These are phyloP conservation scores for Eufriesea mexicana DNA, from an alignment of 1,140 invertebrate genomes.

Conservation along the genomic window DNA sequence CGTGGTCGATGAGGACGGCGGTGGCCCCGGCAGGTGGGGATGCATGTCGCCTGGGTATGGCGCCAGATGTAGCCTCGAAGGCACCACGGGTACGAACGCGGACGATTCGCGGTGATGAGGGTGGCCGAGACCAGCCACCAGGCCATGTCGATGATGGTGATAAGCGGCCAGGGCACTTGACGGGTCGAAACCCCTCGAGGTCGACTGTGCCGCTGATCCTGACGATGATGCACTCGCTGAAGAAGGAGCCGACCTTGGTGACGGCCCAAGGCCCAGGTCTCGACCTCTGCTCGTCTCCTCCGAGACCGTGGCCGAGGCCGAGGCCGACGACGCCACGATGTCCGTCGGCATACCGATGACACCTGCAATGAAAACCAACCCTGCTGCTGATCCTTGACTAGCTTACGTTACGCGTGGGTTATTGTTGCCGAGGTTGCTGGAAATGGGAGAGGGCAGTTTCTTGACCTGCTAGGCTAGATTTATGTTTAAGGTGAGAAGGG, in stretches of 20 bases:
- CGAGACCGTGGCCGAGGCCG: slow-evolving; percentile 68
- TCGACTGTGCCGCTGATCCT: slow-evolving; percentile 81
- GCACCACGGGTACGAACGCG: slow-evolving; percentile 92
- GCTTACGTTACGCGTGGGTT: neutral
- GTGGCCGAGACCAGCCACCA: slow-evolving; percentile 80
- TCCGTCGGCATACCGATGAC: slow-evolving; percentile 78
- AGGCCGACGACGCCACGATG: slow-evolving; percentile 77
- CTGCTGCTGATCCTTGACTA: neutral
- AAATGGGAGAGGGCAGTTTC: too few relatives aligned
- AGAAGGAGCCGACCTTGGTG: slow-evolving; percentile 58
- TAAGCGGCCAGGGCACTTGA: slow-evolving; percentile 84
- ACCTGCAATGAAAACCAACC: slow-evolving; percentile 53
- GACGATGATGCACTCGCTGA: slow-evolving; percentile 68
- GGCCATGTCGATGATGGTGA: slow-evolving; percentile 85
- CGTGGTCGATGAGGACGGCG: slow-evolving; percentile 81
- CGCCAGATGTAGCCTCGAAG: slow-evolving; percentile 87
- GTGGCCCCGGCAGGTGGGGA: slow-evolving; percentile 77
- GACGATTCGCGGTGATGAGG: slow-evolving; percentile 88
- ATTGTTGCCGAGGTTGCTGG: neutral
- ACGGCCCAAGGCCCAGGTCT: slow-evolving; percentile 65
- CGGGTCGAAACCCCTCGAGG: slow-evolving; percentile 84
- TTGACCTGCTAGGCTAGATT: too few relatives aligned
- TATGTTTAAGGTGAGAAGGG: too few relatives aligned
- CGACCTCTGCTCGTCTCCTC: slow-evolving; percentile 71
- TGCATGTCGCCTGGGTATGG: slow-evolving; percentile 87